Percentiles rank a stretch among this genome's conserved stretches.
Conservation (phyloP, 2,888 invertebrate species). For the Crioceris asparagi region DNA sequence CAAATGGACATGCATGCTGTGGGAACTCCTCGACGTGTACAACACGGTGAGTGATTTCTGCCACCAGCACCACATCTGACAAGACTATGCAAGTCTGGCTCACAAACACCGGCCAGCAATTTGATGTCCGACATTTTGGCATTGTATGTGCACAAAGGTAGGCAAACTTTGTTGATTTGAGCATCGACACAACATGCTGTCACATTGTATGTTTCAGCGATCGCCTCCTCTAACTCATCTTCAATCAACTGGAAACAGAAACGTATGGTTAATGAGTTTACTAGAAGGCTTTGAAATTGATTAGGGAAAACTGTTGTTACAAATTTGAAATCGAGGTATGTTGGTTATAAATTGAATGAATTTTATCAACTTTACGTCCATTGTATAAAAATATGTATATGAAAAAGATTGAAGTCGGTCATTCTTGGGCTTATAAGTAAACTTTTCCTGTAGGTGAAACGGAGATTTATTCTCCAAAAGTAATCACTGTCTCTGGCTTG, state of each 20-base stretch:
- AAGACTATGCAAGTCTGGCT: constrained; percentile 60
- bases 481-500: too few relatives aligned
- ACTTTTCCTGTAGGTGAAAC: too few relatives aligned
- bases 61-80: constrained; percentile 51
- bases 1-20: constrained; percentile 59
- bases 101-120: constrained; percentile 59
- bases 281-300: too few relatives aligned
- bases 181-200: constrained; percentile 67
- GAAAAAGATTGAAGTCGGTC: too few relatives aligned
- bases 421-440: too few relatives aligned
- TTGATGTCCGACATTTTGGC: constrained; percentile 73
- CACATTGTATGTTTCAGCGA: constrained; percentile 59
- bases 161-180: constrained; percentile 55
- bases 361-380: too few relatives aligned
- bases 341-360: too few relatives aligned
- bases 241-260: constrained; percentile 41
- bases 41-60: constrained; percentile 66
- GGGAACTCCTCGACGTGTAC: constrained; percentile 62
- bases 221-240: constrained; percentile 48
- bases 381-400: too few relatives aligned
- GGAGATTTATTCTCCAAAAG: too few relatives aligned
- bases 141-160: constrained; percentile 72
- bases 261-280: too few relatives aligned
- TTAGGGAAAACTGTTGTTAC: too few relatives aligned
- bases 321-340: too few relatives aligned